Evolutionary conservation across 2,113 vertebrate genomes (phyloP).

Genomic region (Cyprichromis sp.): DNA sequence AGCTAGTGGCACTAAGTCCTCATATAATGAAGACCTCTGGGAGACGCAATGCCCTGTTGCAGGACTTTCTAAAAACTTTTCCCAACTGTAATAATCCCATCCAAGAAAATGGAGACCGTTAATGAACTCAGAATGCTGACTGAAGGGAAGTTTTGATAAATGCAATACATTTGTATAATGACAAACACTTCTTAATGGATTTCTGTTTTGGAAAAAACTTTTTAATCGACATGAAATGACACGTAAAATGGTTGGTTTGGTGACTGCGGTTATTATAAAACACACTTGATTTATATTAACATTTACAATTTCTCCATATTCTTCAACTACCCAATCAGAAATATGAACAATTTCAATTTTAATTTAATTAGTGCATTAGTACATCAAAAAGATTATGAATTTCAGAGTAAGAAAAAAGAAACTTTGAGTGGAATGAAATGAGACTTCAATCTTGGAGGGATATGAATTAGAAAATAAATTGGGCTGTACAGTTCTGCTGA

Average conservation of each 20-base stretch:
- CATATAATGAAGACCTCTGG: constrained; percentile 43
- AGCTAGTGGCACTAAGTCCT: constrained; percentile 4
- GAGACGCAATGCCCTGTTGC: neutral
- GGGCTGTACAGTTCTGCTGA: neutral
- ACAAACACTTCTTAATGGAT: neutral
- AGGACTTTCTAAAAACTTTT: neutral
- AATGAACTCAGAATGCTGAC: neutral
- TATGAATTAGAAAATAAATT: neutral
- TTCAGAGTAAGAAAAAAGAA: neutral
- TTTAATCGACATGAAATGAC: neutral
- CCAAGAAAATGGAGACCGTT: neutral
- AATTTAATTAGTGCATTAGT: neutral
- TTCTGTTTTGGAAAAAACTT: neutral
- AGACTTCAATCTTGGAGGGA: neutral
- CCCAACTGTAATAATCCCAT: neutral
- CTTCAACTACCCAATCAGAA: neutral
- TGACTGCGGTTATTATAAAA: neutral
- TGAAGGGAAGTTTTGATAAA: neutral
- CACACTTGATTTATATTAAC: neutral
- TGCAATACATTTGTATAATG: neutral
- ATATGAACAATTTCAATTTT: neutral
- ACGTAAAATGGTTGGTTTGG: neutral
- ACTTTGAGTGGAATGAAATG: neutral
- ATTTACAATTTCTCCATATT: neutral
- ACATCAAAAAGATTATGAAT: neutral